Evolutionary conservation across 2,113 vertebrate genomes (phyloP), one percentile per base, ranked within the genome.

Genomic region (Anhinga rufa): DNA sequence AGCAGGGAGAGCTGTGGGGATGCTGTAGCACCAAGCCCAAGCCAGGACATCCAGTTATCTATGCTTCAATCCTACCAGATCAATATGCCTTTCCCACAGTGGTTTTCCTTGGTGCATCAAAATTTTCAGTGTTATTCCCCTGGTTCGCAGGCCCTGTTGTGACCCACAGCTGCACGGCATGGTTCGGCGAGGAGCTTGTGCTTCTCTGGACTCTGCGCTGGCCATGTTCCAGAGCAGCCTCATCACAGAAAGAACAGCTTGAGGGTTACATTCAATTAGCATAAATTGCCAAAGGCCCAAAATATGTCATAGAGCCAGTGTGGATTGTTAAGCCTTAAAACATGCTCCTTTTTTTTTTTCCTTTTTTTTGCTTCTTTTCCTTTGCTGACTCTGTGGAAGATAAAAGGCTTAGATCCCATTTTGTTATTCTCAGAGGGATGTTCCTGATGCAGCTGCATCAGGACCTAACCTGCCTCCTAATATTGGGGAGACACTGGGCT

Each of bases 221-320:
- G 88, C 79, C 1, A 0, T 83, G 71, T 76, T 94, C 88, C 88
- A 93, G 92, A 83, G 88, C 88, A 83, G 88, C 57, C 82, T 54
- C 51, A 38, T 66, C 68, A 15, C 46, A 54, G 72, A 60, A 81
- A 78, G 77, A 95, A 82, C 90, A 94, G 93, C 93, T 93, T 93
- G 80, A 96, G 90, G 88, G 83, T 93, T 95, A 83, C 42, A 68
- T 51, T 86, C 61, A 74, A 75, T 83, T 92, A 68, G 65, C 76
- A 91, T 88, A 86, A 96, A 95, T 81, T 52, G 88, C 93, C 51
- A 79, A 78, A 71, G 76, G 80, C 80, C 74, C 28, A 64, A 90
- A 93, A 86, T 78, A 64, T 71, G 55, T 78, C 82, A 29, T n/a
- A 74, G 25, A 83, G 60, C 64, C 4, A 1, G 42, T 31, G 72